Conservation (phyloP, 2,888 invertebrate genomes). For the Amblyjoppa proteus region DNA sequence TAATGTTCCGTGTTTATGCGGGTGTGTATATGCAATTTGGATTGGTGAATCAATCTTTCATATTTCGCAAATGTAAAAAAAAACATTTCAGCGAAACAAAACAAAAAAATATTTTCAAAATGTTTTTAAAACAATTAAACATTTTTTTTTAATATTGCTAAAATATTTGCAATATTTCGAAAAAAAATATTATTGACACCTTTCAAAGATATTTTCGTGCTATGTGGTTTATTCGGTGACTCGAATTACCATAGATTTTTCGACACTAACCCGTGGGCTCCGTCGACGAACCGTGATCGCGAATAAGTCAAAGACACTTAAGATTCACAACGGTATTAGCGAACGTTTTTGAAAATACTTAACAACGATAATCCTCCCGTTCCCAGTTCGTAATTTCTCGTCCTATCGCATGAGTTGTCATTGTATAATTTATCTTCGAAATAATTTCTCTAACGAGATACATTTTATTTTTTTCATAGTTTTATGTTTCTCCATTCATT, state of each 20-base stretch:
- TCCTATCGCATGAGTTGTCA: slow-evolving; percentile 36
- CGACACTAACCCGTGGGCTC: slow-evolving; percentile 30
- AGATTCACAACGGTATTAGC: background rate
- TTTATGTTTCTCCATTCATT: slow-evolving; percentile 53
- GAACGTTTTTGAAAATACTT: background rate
- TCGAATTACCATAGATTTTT: slow-evolving; percentile 14
- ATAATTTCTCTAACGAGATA: slow-evolving; percentile 37
- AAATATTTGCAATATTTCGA: too few relatives aligned
- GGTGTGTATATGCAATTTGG: too few relatives aligned
- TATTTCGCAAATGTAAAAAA: background rate
- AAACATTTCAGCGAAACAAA: background rate
- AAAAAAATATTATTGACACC: background rate
- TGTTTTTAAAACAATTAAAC: too few relatives aligned
- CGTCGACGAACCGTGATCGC: background rate
- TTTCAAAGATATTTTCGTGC: too few relatives aligned
- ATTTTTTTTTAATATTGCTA: too few relatives aligned
- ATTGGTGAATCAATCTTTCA: background rate
- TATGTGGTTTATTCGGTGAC: background rate
- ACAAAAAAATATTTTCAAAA: too few relatives aligned
- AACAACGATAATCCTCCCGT: background rate
- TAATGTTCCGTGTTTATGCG: too few relatives aligned
- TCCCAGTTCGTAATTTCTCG: background rate
- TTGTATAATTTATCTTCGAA: slow-evolving; percentile 41
- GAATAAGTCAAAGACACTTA: background rate
- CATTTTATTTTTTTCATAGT: slow-evolving; percentile 53